Evolutionary conservation across 1,140 invertebrate species (phyloP).

Genomic region (Drosophila asahinai): DNA sequence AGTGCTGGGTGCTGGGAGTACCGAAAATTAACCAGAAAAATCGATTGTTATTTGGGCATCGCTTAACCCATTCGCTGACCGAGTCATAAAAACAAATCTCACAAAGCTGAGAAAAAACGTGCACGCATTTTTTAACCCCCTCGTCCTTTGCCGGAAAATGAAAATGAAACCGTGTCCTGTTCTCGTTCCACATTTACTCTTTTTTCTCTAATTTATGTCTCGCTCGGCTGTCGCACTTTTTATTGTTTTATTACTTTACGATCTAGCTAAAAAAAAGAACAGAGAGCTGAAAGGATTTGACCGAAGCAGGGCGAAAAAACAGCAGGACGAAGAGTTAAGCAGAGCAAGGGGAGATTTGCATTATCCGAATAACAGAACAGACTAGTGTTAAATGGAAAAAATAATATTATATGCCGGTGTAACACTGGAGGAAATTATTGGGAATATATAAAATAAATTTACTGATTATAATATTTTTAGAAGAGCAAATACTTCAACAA

Average conservation of each 20-base stretch:
- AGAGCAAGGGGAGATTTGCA: conserved; percentile 22
- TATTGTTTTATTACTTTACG: conserved; percentile 79
- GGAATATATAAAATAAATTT: background rate
- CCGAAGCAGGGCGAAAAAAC: conserved; percentile 28
- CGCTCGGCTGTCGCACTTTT: conserved; percentile 47
- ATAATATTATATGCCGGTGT: background rate
- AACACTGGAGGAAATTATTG: background rate
- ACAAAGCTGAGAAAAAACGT: conserved; percentile 30
- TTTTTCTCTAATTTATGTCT: conserved; percentile 64
- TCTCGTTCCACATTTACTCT: conserved; percentile 74
- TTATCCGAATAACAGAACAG: background rate
- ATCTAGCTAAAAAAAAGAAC: conserved; percentile 50
- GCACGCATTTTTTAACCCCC: conserved; percentile 74
- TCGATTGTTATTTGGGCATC: conserved; percentile 36
- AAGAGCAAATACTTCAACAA: too few relatives aligned
- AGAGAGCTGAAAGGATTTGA: conserved; percentile 1
- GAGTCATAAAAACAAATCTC: conserved; percentile 33
- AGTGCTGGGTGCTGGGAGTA: conserved; percentile 2
- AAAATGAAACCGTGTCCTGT: conserved; percentile 47
- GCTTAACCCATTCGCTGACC: conserved; percentile 58
- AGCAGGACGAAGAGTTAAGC: conserved; percentile 23
- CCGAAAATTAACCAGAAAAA: conserved; percentile 46
- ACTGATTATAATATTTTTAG: background rate
- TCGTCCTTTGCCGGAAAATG: conserved; percentile 39
- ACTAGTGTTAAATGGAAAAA: background rate